Conservation (phyloP, 1,140 invertebrate genomes). For the Papilio polytes region DNA sequence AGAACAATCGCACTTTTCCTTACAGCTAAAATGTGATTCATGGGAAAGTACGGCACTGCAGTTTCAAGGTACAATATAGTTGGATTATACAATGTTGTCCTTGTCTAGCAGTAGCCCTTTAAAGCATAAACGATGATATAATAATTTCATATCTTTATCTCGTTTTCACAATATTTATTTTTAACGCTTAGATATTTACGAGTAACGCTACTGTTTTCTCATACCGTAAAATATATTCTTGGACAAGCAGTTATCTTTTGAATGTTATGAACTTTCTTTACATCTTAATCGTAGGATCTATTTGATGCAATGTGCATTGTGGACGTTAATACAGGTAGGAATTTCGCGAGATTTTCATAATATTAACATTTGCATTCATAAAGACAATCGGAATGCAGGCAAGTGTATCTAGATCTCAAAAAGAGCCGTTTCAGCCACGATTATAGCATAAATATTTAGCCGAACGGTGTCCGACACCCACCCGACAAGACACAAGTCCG, state of each 20-base stretch:
- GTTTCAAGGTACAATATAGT: background rate
- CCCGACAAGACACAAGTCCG: slow-evolving; percentile 13
- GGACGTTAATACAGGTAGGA: slow-evolving; percentile 19
- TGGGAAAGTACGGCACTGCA: background rate
- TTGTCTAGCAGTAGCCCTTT: background rate
- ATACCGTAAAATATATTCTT: background rate
- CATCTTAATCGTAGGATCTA: background rate
- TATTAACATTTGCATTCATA: slow-evolving; percentile 26
- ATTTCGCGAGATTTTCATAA: slow-evolving; percentile 37
- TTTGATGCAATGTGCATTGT: background rate
- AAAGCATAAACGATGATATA: background rate
- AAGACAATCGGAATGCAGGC: slow-evolving; percentile 36
- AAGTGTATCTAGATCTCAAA: slow-evolving; percentile 23
- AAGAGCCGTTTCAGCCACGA: slow-evolving; percentile 31
- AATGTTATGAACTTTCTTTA: background rate
- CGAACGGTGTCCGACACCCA: slow-evolving; percentile 39
- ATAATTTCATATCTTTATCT: background rate
- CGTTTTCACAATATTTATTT: background rate
- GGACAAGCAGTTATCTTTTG: background rate
- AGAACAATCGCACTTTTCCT: background rate
- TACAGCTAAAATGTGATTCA: background rate
- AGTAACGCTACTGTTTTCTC: background rate
- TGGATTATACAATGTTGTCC: background rate
- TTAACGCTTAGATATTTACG: no score
- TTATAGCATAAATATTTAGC: slow-evolving; percentile 34